A percentile compares a stretch with the other conserved stretches of the same genome.
Conservation (phyloP, 2,888 invertebrate genomes). For the Cephus nigrinus region DNA sequence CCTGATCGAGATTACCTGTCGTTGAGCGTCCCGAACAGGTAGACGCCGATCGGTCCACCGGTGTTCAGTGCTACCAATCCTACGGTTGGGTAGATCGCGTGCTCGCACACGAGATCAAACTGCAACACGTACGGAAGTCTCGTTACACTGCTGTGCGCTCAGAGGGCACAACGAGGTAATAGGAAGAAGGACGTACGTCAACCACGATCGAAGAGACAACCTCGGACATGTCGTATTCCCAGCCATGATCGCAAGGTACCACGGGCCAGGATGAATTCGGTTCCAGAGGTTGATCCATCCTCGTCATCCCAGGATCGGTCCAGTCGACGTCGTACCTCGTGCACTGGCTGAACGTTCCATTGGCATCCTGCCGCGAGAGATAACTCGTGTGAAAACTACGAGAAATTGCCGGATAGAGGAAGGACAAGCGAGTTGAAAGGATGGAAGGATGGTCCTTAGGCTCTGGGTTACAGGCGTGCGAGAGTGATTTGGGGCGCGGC, state of each 20-base stretch:
- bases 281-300: slow-evolving; percentile 54
- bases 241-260: slow-evolving; percentile 80
- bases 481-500: too few relatives aligned
- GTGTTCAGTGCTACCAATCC: slow-evolving; percentile 87
- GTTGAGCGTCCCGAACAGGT: slow-evolving; percentile 86
- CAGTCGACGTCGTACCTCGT: slow-evolving; percentile 80
- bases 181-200: slow-evolving; percentile 67
- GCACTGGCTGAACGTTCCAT: slow-evolving; percentile 76
- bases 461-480: too few relatives aligned
- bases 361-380: slow-evolving; percentile 51
- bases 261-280: slow-evolving; percentile 73
- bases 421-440: too few relatives aligned
- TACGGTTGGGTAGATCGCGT: slow-evolving; percentile 87
- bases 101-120: slow-evolving; percentile 91
- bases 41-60: slow-evolving; percentile 91
- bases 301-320: slow-evolving; percentile 68
- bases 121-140: slow-evolving; percentile 66
- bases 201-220: slow-evolving; percentile 84
- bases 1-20: slow-evolving; percentile 70
- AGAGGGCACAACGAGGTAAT: neutral
- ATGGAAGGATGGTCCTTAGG: too few relatives aligned
- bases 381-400: slow-evolving; percentile 17
- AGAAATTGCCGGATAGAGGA: too few relatives aligned
- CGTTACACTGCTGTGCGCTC: neutral
- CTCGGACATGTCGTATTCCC: slow-evolving; percentile 80